A percentile compares a stretch with the other conserved stretches of the same genome.
Conservation (phyloP, 2,888 invertebrate genomes). For the Latheticus oryzae region DNA sequence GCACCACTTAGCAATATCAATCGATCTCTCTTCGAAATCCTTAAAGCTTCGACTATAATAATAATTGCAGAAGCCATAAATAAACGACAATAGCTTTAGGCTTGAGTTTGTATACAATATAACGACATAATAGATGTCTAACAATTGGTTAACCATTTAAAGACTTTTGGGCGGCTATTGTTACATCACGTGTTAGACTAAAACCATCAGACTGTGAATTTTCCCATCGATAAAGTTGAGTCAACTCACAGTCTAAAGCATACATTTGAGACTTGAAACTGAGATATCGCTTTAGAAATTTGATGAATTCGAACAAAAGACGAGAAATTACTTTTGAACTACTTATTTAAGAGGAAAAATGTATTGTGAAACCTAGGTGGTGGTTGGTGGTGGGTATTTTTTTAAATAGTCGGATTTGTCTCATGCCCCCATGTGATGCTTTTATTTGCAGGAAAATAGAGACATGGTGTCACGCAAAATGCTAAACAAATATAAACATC, state of each 20-base stretch:
- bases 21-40: slow-evolving; percentile 36
- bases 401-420: slow-evolving; percentile 38
- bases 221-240: too few relatives aligned
- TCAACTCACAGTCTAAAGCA: too few relatives aligned
- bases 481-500: slow-evolving; percentile 50
- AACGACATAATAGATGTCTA: slow-evolving; percentile 56
- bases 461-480: slow-evolving; percentile 50
- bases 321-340: slow-evolving; percentile 26
- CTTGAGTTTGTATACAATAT: slow-evolving; percentile 56
- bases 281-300: slow-evolving; percentile 39
- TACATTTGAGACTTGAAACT: slow-evolving; percentile 34
- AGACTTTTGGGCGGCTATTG: slow-evolving; percentile 52
- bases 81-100: slow-evolving; percentile 47
- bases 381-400: slow-evolving; percentile 38
- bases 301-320: slow-evolving; percentile 30
- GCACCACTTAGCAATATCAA: slow-evolving; percentile 35
- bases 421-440: slow-evolving; percentile 45
- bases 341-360: slow-evolving; percentile 14
- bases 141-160: slow-evolving; percentile 58
- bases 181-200: slow-evolving; percentile 53
- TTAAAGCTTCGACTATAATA: slow-evolving; percentile 47
- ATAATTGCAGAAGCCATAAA: slow-evolving; percentile 51
- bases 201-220: slow-evolving; percentile 42
- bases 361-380: slow-evolving; percentile 15
- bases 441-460: slow-evolving; percentile 46